Conservation (phyloP, 2,113 vertebrate species). For the Cyphomyrus plagiostoma region DNA sequence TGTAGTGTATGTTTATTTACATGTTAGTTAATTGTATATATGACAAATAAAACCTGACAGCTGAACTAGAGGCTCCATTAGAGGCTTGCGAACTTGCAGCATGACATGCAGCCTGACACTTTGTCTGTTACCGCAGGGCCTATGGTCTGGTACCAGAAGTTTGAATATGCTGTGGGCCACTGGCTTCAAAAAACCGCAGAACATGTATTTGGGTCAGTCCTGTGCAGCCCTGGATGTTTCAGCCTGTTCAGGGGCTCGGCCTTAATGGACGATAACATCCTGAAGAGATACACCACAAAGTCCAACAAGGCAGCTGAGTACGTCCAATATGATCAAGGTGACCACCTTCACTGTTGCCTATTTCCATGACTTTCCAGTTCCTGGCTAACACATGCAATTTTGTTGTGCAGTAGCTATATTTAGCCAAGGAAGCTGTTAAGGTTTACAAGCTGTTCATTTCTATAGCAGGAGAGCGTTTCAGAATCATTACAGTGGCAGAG, state of each 20-base stretch:
- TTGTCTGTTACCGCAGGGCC: conserved; percentile 49
- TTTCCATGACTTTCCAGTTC: background rate
- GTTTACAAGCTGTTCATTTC: background rate
- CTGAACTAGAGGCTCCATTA: background rate
- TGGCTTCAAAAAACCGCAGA: conserved; percentile 75
- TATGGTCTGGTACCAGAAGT: conserved; percentile 78
- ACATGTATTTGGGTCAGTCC: conserved; percentile 69
- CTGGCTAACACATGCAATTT: background rate
- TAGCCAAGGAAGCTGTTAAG: background rate
- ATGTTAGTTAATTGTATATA: background rate
- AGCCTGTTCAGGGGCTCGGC: conserved; percentile 68
- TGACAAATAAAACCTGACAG: background rate
- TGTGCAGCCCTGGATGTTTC: conserved; percentile 74
- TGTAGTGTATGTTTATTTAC: background rate
- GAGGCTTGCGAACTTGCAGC: background rate
- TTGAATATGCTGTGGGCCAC: conserved; percentile 73
- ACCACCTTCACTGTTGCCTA: background rate
- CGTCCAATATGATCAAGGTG: conserved; percentile 72
- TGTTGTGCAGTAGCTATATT: background rate
- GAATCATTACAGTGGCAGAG: background rate
- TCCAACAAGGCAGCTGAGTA: conserved; percentile 58
- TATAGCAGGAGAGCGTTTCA: background rate
- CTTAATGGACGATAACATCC: conserved; percentile 68
- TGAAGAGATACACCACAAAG: conserved; percentile 68
- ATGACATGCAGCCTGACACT: background rate